A percentile compares a stretch with the other conserved stretches of the same genome.
These are phyloP conservation scores for Lateolabrax maculatus DNA, from an alignment of 2,797 vertebrate genomes.

Conservation along the genomic window DNA sequence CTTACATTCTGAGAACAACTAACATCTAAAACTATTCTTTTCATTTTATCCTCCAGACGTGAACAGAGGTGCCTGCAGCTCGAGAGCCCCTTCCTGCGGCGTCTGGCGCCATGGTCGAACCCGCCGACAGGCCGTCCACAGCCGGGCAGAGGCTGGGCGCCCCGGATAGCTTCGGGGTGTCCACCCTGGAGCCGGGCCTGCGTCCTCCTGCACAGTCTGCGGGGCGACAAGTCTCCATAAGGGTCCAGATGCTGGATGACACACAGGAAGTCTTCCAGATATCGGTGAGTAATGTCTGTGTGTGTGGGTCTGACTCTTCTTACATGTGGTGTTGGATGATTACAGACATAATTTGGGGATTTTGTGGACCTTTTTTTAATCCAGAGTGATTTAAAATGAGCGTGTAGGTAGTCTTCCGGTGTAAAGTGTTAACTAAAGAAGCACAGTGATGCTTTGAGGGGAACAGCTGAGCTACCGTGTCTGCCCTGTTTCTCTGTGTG, in stretches of 20 bases:
- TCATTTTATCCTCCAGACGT: constrained; percentile 53
- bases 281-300: constrained; percentile 86
- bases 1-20: not conserved
- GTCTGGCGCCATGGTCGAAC: constrained; percentile 89
- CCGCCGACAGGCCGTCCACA: constrained; percentile 89
- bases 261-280: constrained; percentile 95
- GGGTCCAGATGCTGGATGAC: constrained; percentile 97
- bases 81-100: constrained; percentile 16
- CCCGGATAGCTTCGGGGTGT: constrained; percentile 93
- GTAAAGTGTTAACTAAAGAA: not conserved
- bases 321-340: too few relatives aligned
- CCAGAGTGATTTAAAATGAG: not conserved
- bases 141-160: constrained; percentile 92
- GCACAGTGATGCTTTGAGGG: not conserved
- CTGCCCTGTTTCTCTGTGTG: not conserved
- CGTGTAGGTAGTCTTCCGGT: not conserved
- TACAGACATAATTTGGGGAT: not conserved
- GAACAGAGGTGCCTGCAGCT: constrained; percentile 50
- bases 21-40: not conserved
- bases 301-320: too few relatives aligned
- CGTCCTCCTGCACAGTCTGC: constrained; percentile 88
- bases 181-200: constrained; percentile 94
- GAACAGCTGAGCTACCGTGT: too few relatives aligned
- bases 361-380: not conserved
- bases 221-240: constrained; percentile 90